Evolutionary conservation across 2,113 vertebrate genomes (phyloP).

Genomic region (Rhagologus leucostigma): DNA sequence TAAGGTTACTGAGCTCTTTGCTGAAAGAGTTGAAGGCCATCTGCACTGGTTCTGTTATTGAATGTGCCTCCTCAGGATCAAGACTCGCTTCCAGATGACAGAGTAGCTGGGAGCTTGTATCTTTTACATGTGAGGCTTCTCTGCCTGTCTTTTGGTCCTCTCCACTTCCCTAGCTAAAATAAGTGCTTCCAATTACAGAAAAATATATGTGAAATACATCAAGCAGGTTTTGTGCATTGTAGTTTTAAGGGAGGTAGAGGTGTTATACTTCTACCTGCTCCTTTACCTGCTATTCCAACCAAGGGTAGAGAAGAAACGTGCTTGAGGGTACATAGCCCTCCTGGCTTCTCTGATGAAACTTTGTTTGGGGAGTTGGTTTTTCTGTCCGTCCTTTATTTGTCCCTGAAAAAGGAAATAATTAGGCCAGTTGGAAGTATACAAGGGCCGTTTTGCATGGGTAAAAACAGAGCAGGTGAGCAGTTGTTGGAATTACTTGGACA

Average conservation of each 20-base stretch:
- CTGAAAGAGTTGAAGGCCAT: conserved; percentile 9
- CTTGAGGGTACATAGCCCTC: not conserved
- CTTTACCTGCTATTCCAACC: not conserved
- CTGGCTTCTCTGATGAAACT: not conserved
- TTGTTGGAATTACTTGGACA: not conserved
- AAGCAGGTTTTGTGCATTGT: not conserved
- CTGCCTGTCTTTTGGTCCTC: not conserved
- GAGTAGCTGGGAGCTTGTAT: not conserved
- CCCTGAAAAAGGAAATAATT: not conserved
- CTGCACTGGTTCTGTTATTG: not conserved
- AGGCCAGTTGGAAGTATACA: not conserved
- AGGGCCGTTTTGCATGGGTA: not conserved
- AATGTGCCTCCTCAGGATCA: not conserved
- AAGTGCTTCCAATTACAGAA: not conserved
- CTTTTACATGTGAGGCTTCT: not conserved
- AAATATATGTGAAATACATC: not conserved
- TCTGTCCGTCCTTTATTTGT: not conserved
- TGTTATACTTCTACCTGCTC: not conserved
- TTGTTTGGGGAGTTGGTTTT: not conserved
- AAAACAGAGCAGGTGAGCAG: not conserved
- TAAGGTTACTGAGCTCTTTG: conserved; percentile 10
- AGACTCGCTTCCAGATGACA: not conserved
- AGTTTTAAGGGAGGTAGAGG: not conserved
- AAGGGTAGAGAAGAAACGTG: not conserved
- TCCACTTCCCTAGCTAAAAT: not conserved